These are phyloP conservation scores for Nomada hirtipes DNA, from an alignment of 2,888 invertebrate genomes.

Conservation along the genomic window DNA sequence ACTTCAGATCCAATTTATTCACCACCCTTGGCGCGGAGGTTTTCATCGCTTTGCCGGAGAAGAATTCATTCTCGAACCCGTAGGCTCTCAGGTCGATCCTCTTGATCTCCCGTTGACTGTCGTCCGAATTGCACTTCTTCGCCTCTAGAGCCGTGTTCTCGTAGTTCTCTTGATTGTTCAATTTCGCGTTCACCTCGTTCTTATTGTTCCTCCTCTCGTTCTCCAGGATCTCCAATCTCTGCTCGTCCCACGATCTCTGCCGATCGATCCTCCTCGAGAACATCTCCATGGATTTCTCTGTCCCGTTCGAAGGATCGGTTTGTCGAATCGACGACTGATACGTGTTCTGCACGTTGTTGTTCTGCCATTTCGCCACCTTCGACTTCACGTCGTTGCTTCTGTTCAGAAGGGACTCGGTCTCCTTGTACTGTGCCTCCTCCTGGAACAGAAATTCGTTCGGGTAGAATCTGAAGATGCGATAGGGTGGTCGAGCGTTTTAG, in stretches of 20 bases:
- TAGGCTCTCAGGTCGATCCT: constrained; percentile 79
- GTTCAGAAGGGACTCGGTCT: constrained; percentile 56
- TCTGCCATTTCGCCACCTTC: constrained; percentile 65
- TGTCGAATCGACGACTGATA: constrained; percentile 16
- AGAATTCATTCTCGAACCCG: constrained; percentile 78
- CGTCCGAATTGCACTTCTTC: constrained; percentile 61
- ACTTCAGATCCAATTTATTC: constrained; percentile 77
- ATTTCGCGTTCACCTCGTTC: constrained; percentile 78
- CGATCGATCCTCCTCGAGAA: constrained; percentile 45
- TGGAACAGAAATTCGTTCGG: constrained; percentile 71
- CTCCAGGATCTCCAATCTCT: constrained; percentile 67
- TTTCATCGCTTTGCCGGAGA: constrained; percentile 33
- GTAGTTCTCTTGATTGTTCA: constrained; percentile 76
- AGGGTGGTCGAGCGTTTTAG: background rate
- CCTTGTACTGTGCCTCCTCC: constrained; percentile 63
- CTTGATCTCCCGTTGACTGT: constrained; percentile 69
- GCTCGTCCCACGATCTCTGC: constrained; percentile 54
- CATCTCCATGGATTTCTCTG: constrained; percentile 35
- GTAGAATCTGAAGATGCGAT: constrained; percentile 1
- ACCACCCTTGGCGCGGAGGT: constrained; percentile 71
- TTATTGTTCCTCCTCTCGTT: constrained; percentile 76
- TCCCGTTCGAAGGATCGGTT: constrained; percentile 1
- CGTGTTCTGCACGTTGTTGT: constrained; percentile 63
- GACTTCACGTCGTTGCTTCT: constrained; percentile 59
- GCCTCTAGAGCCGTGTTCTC: constrained; percentile 57